Evolutionary conservation across 2,888 invertebrate species (phyloP).

Genomic region (Bombylius discolor): DNA sequence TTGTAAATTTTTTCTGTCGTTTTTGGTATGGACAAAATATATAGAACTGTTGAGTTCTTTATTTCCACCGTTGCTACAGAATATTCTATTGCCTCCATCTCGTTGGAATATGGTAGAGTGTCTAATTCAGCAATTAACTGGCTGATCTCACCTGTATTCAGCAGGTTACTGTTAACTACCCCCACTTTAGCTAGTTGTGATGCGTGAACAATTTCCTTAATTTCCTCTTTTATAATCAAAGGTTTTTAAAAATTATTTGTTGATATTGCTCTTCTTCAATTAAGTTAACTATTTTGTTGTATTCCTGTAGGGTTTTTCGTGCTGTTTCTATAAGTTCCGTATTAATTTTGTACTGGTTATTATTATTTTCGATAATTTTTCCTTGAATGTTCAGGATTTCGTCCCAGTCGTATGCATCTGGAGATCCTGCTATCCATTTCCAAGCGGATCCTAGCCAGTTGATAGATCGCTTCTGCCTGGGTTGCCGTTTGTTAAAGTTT

Average conservation of each 20-base stretch:
- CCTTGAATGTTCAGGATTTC: too few species aligned
- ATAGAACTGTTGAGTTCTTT: not conserved
- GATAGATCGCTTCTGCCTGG: too few species aligned
- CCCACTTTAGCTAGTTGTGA: not conserved
- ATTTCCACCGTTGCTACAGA: not conserved
- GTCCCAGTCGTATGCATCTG: too few species aligned
- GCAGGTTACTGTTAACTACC: not conserved
- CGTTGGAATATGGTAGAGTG: conserved; percentile 3
- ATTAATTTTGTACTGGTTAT: too few species aligned
- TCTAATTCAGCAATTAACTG: not conserved
- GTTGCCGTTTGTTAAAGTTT: too few species aligned
- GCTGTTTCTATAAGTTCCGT: not conserved
- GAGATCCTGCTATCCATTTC: too few species aligned
- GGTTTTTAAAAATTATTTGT: conserved; percentile 1
- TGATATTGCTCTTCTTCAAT: not conserved
- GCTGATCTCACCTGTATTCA: not conserved
- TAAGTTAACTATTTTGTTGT: not conserved
- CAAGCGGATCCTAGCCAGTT: too few species aligned
- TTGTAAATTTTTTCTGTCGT: not conserved
- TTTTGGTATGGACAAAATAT: conserved; percentile 2
- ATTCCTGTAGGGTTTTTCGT: not conserved
- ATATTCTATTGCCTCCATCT: conserved; percentile 4
- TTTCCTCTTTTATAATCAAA: not conserved
- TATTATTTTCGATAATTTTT: too few species aligned
- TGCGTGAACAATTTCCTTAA: not conserved